Percentiles rank a stretch among this genome's conserved stretches.
phyloP scores from a whole-genome alignment of 2,888 invertebrate species.

The Hypomecis atomaria region DNA sequence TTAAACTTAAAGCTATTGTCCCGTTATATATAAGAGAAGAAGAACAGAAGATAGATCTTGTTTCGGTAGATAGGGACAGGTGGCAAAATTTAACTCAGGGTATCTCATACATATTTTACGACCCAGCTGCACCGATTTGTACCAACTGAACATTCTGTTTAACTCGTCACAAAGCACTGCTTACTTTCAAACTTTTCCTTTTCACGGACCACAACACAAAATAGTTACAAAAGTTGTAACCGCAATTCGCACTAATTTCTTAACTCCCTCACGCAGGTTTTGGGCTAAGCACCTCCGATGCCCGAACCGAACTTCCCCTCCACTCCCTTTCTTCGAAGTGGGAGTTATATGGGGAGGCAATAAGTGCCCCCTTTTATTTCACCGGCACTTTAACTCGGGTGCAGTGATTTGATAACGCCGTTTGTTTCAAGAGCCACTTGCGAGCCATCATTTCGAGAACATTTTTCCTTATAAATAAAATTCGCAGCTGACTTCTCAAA shows the following conservation, averaged over 20 bases:
- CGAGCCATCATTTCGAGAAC: conserved; percentile 67
- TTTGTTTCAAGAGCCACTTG: conserved; percentile 79
- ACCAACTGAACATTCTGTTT: background rate
- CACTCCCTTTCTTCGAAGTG: conserved; percentile 41
- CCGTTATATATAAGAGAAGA: too few species aligned
- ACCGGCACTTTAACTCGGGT: conserved; percentile 81
- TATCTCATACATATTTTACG: too few species aligned
- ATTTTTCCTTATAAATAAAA: conserved; percentile 62
- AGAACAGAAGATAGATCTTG: too few species aligned
- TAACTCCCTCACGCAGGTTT: conserved; percentile 36
- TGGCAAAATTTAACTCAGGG: too few species aligned
- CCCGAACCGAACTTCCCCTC: conserved; percentile 25
- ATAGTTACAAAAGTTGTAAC: conserved; percentile 36
- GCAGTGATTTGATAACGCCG: conserved; percentile 84
- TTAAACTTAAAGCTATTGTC: too few species aligned
- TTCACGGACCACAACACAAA: conserved; percentile 23
- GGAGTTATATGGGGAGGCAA: conserved; percentile 58
- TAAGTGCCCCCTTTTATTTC: conserved; percentile 81
- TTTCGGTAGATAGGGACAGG: too few species aligned
- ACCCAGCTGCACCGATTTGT: background rate
- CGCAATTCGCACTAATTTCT: conserved; percentile 38
- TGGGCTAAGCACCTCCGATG: conserved; percentile 24
- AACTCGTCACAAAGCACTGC: conserved; percentile 4
- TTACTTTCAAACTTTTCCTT: conserved; percentile 23
- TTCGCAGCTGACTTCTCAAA: conserved; percentile 47